Evolutionary conservation across 2,888 invertebrate genomes (phyloP).

Genomic region (Dinocampus coccinellae): DNA sequence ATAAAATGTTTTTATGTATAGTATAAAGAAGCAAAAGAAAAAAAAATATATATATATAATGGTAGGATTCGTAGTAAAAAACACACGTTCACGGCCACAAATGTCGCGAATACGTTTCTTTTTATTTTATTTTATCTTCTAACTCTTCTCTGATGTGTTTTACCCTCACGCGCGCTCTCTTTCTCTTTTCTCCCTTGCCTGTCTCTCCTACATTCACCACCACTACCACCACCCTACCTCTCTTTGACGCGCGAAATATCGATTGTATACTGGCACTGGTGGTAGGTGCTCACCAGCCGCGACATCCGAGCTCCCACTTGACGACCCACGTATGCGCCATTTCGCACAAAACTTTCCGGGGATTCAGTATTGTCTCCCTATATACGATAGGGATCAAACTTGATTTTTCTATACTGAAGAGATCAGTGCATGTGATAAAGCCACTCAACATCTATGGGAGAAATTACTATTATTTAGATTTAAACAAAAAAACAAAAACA

Average conservation of each 20-base stretch:
- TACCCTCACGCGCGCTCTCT: constrained; percentile 27
- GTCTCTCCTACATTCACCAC: constrained; percentile 27
- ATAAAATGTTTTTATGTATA: neutral
- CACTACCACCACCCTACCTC: constrained; percentile 20
- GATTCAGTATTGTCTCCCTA: neutral
- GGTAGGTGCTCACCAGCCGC: constrained; percentile 38
- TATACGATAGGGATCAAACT: constrained; percentile 2
- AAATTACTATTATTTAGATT: neutral
- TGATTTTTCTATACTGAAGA: neutral
- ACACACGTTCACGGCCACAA: constrained; percentile 28
- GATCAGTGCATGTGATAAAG: neutral
- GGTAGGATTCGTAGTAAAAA: neutral
- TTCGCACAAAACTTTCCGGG: constrained; percentile 33
- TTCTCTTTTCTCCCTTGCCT: constrained; percentile 30
- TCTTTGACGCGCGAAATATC: constrained; percentile 43
- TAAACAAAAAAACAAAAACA: too few relatives aligned
- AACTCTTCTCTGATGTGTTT: constrained; percentile 14
- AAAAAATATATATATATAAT: neutral
- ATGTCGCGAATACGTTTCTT: constrained; percentile 31
- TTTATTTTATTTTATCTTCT: constrained; percentile 35
- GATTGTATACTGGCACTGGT: constrained; percentile 44
- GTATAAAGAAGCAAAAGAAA: neutral
- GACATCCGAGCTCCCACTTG: constrained; percentile 38
- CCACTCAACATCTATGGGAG: neutral
- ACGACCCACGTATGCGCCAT: constrained; percentile 33